Evolutionary conservation across 2,888 invertebrate genomes (phyloP).

Genomic region (Plagiodera versicolora): DNA sequence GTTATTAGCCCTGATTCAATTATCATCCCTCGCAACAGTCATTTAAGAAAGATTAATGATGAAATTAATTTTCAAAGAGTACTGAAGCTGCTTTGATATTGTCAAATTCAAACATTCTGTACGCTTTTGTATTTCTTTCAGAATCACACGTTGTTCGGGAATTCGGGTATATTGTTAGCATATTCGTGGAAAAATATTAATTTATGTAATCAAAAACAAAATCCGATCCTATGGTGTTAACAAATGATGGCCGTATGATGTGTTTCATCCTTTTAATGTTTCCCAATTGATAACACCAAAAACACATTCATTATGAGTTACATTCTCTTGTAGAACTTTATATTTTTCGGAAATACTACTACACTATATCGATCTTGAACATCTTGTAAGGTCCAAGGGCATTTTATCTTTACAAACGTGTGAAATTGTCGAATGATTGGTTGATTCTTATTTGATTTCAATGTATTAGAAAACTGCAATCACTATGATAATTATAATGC

Average conservation of each 20-base stretch:
- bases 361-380: background rate
- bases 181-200: constrained; percentile 28
- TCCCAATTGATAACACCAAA: background rate
- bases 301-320: background rate
- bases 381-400: background rate
- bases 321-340: no score
- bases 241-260: no score
- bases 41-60: no score
- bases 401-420: background rate
- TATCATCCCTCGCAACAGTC: no score
- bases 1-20: no score
- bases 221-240: constrained; percentile 4
- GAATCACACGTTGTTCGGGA: constrained; percentile 42
- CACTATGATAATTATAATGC: constrained; percentile 43
- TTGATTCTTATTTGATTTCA: constrained; percentile 13
- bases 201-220: constrained; percentile 19
- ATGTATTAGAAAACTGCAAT: constrained; percentile 34
- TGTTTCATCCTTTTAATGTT: no score
- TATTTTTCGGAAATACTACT: background rate
- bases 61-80: no score
- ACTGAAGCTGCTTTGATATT: no score
- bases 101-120: background rate
- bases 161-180: constrained; percentile 48
- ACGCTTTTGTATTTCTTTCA: constrained; percentile 21
- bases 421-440: background rate